Evolutionary conservation across 2,113 vertebrate species (phyloP), one percentile per base, ranked within the genome.

Genomic region (Suricata suricatta): DNA sequence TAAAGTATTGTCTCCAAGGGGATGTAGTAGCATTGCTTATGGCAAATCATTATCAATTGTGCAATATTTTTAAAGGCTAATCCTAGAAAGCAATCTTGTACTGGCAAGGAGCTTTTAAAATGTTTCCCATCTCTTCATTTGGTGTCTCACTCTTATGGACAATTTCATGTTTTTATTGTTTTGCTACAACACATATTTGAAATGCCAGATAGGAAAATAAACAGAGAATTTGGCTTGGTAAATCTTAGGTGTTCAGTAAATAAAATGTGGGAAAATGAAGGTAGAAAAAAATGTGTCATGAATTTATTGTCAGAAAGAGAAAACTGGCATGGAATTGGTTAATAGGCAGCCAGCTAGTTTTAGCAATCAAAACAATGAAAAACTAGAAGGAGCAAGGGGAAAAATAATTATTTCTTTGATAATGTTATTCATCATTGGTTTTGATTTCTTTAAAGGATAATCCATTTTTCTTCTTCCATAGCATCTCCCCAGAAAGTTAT

Each of bases 81-180:
- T 74, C 60, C 71, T 89, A 93, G 31, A 82, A 96, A 90, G 33
- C 50, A 90, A 93, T 93, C 66, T 29, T 15, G 2, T 81, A 88
- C 27, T 95, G 86, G 33, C 31, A 80, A 95, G 79, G 79, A 88
- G 17, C 23, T 41, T 86, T 15, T 89, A 81, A 95, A 44, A 88
- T 92, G 4, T 81, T 96, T 94, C 54, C 38, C 52, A 84, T 76
- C 25, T 93, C 44, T 96, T n/a, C 38, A 89, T 89, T 86, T 89
- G 68, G 29, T 90, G 41, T 69, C 33, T 91, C 35, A 93, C 41
- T 64, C 54, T 68, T 88, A 82, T 77, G 27, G 86, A 77, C 44
- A 86, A 19, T 95, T 95, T 8, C 14, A 82, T 77, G 14, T 54
- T 93, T 94, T 96, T 91, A 85, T 87, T 94, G 57, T 79, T 93